Evolutionary conservation across 2,797 vertebrate species (phyloP).

Genomic region (Psittacula derbiana): DNA sequence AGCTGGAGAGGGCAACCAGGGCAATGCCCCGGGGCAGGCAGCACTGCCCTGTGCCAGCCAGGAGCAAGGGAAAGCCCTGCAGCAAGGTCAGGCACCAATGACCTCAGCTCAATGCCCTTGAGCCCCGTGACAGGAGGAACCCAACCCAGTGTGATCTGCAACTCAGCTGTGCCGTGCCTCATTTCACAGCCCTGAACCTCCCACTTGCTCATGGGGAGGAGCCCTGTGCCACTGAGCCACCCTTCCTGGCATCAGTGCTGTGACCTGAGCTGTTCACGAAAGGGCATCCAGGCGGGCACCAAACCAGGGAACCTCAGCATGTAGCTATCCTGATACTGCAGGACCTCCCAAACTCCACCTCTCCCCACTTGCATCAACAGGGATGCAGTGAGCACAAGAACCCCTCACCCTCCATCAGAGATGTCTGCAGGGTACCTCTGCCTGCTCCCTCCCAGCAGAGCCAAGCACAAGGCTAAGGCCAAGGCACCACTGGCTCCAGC

Average conservation of each 20-base stretch:
- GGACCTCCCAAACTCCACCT: not conserved
- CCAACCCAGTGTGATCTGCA: not conserved
- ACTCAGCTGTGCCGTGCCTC: not conserved
- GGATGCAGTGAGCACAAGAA: not conserved
- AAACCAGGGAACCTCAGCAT: not conserved
- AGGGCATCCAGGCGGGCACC: not conserved
- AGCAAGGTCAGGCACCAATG: not conserved
- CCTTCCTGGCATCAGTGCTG: not conserved
- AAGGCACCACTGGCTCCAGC: not conserved
- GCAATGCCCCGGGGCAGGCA: not conserved
- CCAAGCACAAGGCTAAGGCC: not conserved
- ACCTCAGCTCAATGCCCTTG: not conserved
- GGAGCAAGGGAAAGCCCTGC: not conserved
- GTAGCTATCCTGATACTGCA: rapidly evolving
- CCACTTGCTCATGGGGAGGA: not conserved
- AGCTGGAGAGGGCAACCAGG: not conserved
- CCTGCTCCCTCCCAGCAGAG: not conserved
- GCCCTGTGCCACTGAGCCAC: not conserved
- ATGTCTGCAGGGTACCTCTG: rapidly evolving
- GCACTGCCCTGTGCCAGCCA: not conserved
- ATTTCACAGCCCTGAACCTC: not conserved
- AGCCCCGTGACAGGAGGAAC: not conserved
- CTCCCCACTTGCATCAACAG: not conserved
- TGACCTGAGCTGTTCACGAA: not conserved
- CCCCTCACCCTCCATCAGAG: too few relatives aligned